A percentile compares a stretch with the other conserved stretches of the same genome.
phyloP scores from a whole-genome alignment of 2,797 vertebrate species.

The Labroides dimidiatus region DNA sequence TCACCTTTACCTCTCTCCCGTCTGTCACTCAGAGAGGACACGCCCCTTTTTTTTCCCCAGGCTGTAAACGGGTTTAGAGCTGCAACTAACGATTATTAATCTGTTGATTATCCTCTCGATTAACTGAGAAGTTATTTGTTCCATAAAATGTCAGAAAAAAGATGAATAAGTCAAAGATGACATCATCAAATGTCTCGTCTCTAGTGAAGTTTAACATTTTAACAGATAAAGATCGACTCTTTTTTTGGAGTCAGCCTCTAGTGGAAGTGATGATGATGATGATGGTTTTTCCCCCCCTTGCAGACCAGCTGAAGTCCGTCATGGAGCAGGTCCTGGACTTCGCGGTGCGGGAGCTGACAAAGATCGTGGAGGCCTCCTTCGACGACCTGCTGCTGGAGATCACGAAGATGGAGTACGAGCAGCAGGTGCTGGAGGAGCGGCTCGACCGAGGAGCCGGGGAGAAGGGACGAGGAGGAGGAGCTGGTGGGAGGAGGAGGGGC shows the following conservation, averaged over 20 bases:
- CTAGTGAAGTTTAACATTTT: too few species aligned
- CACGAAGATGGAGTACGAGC: constrained; percentile 82
- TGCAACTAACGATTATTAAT: too few species aligned
- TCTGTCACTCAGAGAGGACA: too few species aligned
- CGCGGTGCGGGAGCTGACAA: constrained; percentile 80
- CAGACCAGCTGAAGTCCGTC: constrained; percentile 84
- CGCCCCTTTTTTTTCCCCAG: too few species aligned
- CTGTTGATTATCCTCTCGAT: too few species aligned
- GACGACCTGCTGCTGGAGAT: constrained; percentile 85
- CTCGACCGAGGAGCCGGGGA: constrained; percentile 37
- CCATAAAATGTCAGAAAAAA: too few species aligned
- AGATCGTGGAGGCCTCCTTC: constrained; percentile 85
- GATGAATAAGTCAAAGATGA: too few species aligned
- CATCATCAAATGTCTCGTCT: too few species aligned
- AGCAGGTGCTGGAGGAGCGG: constrained; percentile 68
- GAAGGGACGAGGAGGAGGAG: neutral
- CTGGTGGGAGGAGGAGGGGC: constrained; percentile 40
- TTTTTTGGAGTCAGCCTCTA: too few species aligned
- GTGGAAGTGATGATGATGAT: neutral
- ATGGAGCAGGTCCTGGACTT: constrained; percentile 85
- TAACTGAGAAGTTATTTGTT: too few species aligned
- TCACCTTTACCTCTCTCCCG: too few species aligned
- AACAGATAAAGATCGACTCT: too few species aligned
- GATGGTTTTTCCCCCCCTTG: neutral
- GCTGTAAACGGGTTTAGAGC: neutral